A percentile compares a stretch with the other conserved stretches of the same genome.
Evolutionary conservation across 1,140 invertebrate species (phyloP).

Genomic region (Drosophila tristis): DNA sequence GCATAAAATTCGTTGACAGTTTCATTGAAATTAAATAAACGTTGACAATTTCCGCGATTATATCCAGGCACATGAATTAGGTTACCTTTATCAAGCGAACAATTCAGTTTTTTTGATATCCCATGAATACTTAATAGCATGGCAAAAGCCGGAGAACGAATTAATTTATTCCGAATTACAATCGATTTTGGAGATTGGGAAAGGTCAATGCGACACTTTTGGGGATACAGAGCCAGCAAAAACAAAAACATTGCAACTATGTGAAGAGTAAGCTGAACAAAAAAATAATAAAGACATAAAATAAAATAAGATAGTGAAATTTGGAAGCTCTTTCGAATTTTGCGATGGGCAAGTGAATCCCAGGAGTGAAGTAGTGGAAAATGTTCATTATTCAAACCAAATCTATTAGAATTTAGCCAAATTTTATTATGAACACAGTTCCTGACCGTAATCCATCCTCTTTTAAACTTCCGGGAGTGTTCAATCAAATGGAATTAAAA

Average conservation of each 20-base stretch:
- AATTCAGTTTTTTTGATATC: slow-evolving; percentile 22
- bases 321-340: too few species aligned
- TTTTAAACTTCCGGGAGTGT: not conserved
- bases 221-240: slow-evolving; percentile 5
- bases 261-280: not conserved
- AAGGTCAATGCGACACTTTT: slow-evolving; percentile 20
- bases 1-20: too few species aligned
- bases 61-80: slow-evolving; percentile 17
- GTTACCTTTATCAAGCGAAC: slow-evolving; percentile 10
- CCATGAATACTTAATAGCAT: slow-evolving; percentile 33
- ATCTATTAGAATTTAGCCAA: too few species aligned
- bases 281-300: not conserved
- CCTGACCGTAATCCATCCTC: too few species aligned
- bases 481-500: slow-evolving; percentile 13
- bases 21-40: too few species aligned
- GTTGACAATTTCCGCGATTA: not conserved
- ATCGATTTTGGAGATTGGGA: slow-evolving; percentile 38
- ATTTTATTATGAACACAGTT: too few species aligned
- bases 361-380: too few species aligned
- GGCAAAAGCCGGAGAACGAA: slow-evolving; percentile 28
- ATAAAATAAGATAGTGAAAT: too few species aligned
- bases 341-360: too few species aligned
- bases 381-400: too few species aligned
- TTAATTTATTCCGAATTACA: slow-evolving; percentile 33
- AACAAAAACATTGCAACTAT: not conserved